A percentile compares a stretch with the other conserved stretches of the same genome.
These are phyloP conservation scores for Fissipunctia ypsillon DNA, from an alignment of 2,888 invertebrate species.

Conservation along the genomic window DNA sequence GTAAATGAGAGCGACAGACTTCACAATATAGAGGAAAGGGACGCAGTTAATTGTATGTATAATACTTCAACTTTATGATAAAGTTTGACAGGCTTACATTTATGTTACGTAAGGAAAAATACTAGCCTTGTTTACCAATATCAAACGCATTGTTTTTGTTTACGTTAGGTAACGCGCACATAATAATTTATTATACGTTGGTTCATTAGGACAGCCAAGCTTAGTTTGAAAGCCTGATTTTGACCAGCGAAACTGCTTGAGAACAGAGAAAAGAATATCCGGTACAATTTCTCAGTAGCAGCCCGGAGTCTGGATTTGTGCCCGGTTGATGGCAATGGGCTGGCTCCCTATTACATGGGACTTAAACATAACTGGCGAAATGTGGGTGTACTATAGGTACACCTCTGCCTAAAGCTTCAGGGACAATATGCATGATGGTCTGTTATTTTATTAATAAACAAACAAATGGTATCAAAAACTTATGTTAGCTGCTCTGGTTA, in stretches of 20 bases:
- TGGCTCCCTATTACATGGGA: no score
- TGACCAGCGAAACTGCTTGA: background rate
- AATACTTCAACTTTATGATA: slow-evolving; percentile 1
- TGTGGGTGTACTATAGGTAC: no score
- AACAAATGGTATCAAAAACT: no score
- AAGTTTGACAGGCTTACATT: background rate
- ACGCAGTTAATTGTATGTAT: background rate
- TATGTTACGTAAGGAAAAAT: slow-evolving; percentile 9
- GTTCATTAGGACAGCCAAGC: background rate
- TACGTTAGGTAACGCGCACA: background rate
- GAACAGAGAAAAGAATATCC: background rate
- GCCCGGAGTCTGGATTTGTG: no score
- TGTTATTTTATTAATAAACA: no score
- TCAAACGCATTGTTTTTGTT: slow-evolving; percentile 14
- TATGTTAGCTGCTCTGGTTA: no score
- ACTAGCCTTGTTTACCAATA: background rate
- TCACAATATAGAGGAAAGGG: background rate
- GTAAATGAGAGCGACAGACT: slow-evolving; percentile 2
- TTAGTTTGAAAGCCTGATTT: background rate
- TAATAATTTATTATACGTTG: background rate
- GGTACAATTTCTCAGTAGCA: no score
- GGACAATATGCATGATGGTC: no score
- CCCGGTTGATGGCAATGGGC: no score
- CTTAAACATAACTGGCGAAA: no score
- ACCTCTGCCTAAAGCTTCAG: no score